Evolutionary conservation across 2,113 vertebrate species (phyloP).

Genomic region (Ctenodactylus gundi): DNA sequence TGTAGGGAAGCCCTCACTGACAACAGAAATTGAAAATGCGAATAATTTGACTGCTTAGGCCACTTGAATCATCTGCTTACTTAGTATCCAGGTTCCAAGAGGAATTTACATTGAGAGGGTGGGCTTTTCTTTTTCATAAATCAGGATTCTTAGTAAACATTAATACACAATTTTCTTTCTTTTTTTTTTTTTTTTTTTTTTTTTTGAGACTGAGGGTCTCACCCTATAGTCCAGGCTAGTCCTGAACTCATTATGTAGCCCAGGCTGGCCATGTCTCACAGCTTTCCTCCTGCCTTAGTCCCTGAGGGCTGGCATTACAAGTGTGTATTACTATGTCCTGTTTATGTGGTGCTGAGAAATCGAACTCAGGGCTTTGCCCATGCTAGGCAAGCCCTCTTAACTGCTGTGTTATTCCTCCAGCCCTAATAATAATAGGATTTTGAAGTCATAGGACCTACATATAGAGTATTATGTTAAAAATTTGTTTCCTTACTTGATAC

Average conservation of each 20-base stretch:
- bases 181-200: not conserved
- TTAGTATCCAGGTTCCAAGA: constrained; percentile 26
- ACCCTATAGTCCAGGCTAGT: no score
- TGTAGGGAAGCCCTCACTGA: constrained; percentile 16
- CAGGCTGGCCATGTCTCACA: no score
- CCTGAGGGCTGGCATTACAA: no score
- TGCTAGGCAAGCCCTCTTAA: no score
- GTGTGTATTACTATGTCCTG: no score
- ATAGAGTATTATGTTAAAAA: not conserved
- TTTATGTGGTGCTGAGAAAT: no score
- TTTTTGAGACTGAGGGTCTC: no score
- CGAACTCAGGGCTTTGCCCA: no score
- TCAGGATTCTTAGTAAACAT: not conserved
- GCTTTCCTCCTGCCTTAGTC: no score
- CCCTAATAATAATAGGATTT: no score
- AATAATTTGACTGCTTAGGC: not conserved
- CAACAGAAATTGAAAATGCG: constrained; percentile 33
- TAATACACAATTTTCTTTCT: not conserved
- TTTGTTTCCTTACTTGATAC: not conserved
- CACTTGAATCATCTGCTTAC: not conserved
- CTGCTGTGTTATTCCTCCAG: no score
- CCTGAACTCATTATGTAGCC: no score
- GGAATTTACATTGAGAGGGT: constrained; percentile 36
- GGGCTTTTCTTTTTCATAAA: constrained; percentile 26
- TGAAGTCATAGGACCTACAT: not conserved